phyloP scores from a whole-genome alignment of 2,797 vertebrate species.

The Nyctalus aviator region DNA sequence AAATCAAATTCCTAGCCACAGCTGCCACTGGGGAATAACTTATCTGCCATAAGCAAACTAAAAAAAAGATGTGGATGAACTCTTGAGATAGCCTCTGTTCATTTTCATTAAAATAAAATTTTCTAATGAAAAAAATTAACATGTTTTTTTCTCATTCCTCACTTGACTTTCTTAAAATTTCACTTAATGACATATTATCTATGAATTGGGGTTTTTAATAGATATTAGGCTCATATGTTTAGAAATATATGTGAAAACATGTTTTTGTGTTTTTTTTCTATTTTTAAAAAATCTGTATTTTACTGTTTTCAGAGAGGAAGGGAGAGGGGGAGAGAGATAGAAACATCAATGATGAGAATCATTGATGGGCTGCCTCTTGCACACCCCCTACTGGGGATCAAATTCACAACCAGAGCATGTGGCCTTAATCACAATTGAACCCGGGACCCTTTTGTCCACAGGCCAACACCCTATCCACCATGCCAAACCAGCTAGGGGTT shows the following conservation, averaged over 20 bases:
- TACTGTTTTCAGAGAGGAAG: too few relatives aligned
- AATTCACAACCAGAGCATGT: too few relatives aligned
- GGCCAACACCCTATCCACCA: too few relatives aligned
- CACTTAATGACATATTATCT: neutral
- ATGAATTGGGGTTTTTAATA: neutral
- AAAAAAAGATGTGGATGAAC: neutral
- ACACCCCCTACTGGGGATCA: too few relatives aligned
- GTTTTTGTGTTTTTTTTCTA: neutral
- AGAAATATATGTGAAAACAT: neutral
- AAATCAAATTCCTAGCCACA: neutral
- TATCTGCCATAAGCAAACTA: neutral
- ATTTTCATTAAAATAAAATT: slow-evolving; percentile 10
- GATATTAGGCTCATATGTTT: neutral
- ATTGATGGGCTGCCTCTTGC: too few relatives aligned
- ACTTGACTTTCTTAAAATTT: slow-evolving; percentile 4
- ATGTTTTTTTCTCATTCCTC: neutral
- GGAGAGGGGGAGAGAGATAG: too few relatives aligned
- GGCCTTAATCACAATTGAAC: too few relatives aligned
- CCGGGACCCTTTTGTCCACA: too few relatives aligned
- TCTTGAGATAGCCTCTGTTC: neutral
- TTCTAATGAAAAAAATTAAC: neutral
- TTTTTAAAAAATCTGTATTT: too few relatives aligned
- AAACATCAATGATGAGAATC: too few relatives aligned
- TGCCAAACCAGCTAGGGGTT: neutral
- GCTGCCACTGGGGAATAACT: neutral